phyloP scores from a whole-genome alignment of 30 jellyfish, hydroid and myxozoan genomes.

The Morbakka virulenta region DNA sequence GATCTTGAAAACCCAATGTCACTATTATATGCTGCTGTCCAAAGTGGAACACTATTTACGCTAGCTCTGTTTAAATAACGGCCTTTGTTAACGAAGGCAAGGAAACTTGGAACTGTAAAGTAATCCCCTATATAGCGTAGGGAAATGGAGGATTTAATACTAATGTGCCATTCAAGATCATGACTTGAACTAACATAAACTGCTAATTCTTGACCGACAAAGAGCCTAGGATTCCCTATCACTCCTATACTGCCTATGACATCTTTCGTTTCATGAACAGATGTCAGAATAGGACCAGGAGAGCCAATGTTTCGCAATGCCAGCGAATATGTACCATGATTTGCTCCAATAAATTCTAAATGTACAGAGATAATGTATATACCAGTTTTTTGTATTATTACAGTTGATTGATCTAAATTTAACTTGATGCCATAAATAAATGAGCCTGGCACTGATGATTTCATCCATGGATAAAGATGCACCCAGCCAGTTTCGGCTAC shows the following conservation, averaged over 20 bases:
- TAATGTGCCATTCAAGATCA: neutral
- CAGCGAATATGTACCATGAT: neutral
- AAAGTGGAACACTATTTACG: neutral
- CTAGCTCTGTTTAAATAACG: neutral
- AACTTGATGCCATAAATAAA: neutral
- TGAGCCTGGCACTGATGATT: neutral
- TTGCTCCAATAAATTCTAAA: neutral
- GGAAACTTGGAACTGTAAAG: neutral
- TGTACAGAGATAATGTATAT: neutral
- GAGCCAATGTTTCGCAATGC: neutral
- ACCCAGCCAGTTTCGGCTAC: neutral
- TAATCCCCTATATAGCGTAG: neutral
- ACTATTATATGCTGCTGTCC: conserved; percentile 49
- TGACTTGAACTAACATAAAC: neutral
- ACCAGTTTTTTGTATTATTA: neutral
- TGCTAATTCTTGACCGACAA: neutral
- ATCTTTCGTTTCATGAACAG: neutral
- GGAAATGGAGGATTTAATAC: neutral
- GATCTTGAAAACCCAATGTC: conserved; percentile 47
- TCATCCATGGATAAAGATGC: neutral
- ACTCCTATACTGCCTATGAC: neutral
- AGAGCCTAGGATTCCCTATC: neutral
- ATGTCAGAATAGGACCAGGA: neutral
- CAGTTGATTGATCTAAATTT: neutral
- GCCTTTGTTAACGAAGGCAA: neutral